Base-by-base conservation (phyloP, 1,140 invertebrate species). In the Drosophila mayri region DNA sequence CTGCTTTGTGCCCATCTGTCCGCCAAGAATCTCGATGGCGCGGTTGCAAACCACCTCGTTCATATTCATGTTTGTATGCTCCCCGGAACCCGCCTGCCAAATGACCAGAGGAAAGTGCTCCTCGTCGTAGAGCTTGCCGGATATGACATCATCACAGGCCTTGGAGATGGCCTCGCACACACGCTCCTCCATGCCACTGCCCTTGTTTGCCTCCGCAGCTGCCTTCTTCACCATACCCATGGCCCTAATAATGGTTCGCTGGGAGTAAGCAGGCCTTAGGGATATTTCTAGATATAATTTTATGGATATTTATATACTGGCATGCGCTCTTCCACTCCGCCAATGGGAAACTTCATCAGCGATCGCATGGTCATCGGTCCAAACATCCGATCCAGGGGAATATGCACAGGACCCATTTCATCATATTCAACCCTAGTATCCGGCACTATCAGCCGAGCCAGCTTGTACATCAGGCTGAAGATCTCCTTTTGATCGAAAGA, bases 81-180 rank as follows among this genome's bases (percentile, higher is more conserved):
- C 99, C 12, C 99, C 99, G 47, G 98, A 99, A 12, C 99, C 99
- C 35, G 99, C 99, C 94, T 99, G 98, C 98, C 98, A 99, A 85
- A 98, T 98, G 49, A 99, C 98, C 22, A 99, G 93, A 1, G 99
- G 99, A 92, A 99, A 99, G 93, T 99, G 98, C 63, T 98, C 28
- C 12, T 90, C 97, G 47, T 97, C 94, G 92, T 98, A 98, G 20
- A 99, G 93, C 92, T 98, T 96, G 18, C 98, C 99, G 50, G 95
- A 96, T 70, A 99, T 99, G 7, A 99, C 97, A 90, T 99, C 99
- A 93, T 99, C 98, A 14, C 97, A 96, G 60, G 98, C 99, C 93
- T 96, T 94, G 49, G 95, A 95, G 72, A 99, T 99, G 0, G 97
- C 97, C 76, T 98, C 95, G 22, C 97, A 95, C 55, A 99, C 79